Evolutionary conservation across 2,797 vertebrate species (phyloP).

Genomic region (Enteromius unitaeniatus): DNA sequence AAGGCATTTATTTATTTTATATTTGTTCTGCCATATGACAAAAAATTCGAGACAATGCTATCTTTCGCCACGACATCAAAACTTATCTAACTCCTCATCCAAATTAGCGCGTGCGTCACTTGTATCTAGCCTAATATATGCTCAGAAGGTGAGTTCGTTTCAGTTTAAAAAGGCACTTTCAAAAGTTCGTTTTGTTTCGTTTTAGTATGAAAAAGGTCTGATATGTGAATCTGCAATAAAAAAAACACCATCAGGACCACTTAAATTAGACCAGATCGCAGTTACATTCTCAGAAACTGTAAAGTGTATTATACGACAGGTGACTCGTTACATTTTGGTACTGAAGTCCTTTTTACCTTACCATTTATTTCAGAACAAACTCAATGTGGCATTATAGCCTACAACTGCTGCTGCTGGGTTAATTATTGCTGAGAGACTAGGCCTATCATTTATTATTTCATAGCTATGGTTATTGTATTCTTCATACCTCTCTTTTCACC

Average conservation of each 20-base stretch:
- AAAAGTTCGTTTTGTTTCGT: background rate
- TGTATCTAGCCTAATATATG: conserved; percentile 18
- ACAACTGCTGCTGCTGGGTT: background rate
- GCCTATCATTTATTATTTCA: background rate
- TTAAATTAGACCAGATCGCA: too few relatives aligned
- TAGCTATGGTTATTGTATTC: background rate
- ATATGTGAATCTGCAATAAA: background rate
- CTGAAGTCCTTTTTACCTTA: background rate
- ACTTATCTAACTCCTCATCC: background rate
- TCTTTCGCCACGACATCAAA: background rate
- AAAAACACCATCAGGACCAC: background rate
- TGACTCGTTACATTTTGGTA: background rate
- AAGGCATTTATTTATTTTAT: background rate
- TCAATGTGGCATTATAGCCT: background rate
- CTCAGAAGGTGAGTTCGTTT: background rate
- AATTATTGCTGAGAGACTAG: background rate
- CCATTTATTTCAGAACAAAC: background rate
- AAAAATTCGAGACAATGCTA: background rate
- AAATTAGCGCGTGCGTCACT: conserved; percentile 1
- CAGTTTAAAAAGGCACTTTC: background rate
- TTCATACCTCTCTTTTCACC: background rate
- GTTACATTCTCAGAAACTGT: background rate
- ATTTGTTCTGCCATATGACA: background rate
- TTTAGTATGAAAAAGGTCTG: background rate
- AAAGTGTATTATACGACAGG: background rate